These are phyloP conservation scores for Diadumene lineata DNA, from an alignment of 92 coral and sea anemone species.

Conservation along the genomic window DNA sequence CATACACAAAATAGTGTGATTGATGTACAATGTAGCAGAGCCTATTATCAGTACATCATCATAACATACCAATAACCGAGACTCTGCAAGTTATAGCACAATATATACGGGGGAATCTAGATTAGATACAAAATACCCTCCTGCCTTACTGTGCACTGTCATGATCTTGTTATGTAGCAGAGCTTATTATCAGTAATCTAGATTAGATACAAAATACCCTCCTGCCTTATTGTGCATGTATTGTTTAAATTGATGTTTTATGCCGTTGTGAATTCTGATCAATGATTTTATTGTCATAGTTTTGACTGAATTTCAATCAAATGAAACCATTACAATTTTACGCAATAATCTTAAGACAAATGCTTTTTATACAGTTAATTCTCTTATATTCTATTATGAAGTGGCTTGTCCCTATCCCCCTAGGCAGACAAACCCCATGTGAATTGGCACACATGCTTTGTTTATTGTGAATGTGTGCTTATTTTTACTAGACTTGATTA, in stretches of 20 bases:
- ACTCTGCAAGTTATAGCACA: slow-evolving; percentile 5
- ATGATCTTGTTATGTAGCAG: too few relatives aligned
- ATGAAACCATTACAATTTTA: too few relatives aligned
- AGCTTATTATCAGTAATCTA: neutral
- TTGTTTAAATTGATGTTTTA: neutral
- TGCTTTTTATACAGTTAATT: too few relatives aligned
- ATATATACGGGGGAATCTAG: slow-evolving; percentile 2
- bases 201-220: neutral
- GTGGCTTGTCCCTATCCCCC: too few relatives aligned
- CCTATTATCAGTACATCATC: neutral
- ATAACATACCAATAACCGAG: neutral
- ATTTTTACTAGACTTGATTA: too few relatives aligned
- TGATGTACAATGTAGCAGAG: neutral
- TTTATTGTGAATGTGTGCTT: too few relatives aligned
- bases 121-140: neutral
- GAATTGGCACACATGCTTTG: too few relatives aligned
- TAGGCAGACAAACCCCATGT: too few relatives aligned
- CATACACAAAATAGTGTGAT: neutral
- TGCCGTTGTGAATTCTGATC: neutral
- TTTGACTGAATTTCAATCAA: too few relatives aligned
- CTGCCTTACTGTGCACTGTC: slow-evolving; percentile 11
- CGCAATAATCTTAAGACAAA: too few relatives aligned
- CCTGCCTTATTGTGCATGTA: neutral
- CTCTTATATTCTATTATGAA: too few relatives aligned
- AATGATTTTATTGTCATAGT: too few relatives aligned